These are phyloP conservation scores for Chamaetylas fuelleborni DNA, from an alignment of 2,113 vertebrate species.

Conservation along the genomic window DNA sequence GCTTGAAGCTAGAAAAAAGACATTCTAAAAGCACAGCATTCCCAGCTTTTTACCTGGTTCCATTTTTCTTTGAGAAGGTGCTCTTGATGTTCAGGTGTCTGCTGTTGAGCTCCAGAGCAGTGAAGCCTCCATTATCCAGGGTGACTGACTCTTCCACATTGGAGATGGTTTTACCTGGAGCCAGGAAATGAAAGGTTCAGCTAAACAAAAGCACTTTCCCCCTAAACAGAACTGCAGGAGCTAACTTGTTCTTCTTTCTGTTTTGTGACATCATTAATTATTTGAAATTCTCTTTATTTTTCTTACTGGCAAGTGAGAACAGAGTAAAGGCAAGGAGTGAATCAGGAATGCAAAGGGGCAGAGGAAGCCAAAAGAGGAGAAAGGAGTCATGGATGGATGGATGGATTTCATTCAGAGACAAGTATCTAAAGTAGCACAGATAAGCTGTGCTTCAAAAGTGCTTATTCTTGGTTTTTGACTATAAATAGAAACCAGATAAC, in stretches of 20 bases:
- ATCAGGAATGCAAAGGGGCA: neutral
- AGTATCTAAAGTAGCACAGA: neutral
- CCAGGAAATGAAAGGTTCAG: neutral
- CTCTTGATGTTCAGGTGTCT: conserved; percentile 88
- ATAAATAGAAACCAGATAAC: neutral
- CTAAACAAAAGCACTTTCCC: neutral
- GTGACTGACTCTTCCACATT: conserved; percentile 87
- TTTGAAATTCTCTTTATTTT: neutral
- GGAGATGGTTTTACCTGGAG: conserved; percentile 84
- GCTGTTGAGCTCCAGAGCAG: conserved; percentile 91
- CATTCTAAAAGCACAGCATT: neutral
- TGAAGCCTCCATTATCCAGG: conserved; percentile 93
- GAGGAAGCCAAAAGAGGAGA: neutral
- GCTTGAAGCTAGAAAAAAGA: neutral
- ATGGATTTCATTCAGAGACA: neutral
- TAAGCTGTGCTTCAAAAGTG: neutral
- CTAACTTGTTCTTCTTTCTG: neutral
- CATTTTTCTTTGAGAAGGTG: conserved; percentile 92
- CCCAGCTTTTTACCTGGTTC: conserved; percentile 79
- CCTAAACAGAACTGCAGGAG: neutral
- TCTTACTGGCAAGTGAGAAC: neutral
- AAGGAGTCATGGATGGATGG: neutral
- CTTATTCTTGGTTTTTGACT: neutral
- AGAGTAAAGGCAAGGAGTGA: neutral
- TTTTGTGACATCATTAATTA: neutral